Evolutionary conservation across 2,797 vertebrate species (phyloP).

Genomic region (Telmatherina bonti): DNA sequence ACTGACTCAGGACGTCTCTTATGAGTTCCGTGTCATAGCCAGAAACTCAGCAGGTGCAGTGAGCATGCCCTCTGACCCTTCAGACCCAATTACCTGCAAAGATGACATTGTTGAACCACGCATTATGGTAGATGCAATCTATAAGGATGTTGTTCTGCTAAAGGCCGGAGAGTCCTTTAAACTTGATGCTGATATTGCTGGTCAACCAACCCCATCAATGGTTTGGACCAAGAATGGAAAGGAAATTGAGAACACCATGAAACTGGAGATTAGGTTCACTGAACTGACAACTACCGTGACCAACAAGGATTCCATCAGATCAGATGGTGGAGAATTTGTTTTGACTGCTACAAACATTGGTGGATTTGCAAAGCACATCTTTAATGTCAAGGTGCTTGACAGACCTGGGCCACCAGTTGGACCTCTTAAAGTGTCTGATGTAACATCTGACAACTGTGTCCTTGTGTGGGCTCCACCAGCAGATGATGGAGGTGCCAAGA

Average conservation of each 20-base stretch:
- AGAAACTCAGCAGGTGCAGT: conserved; percentile 95
- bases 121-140: conserved; percentile 96
- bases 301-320: conserved; percentile 94
- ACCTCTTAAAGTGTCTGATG: conserved; percentile 89
- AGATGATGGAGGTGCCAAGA: conserved; percentile 95
- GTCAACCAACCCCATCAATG: conserved; percentile 94
- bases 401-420: conserved; percentile 94
- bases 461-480: conserved; percentile 92
- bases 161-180: conserved; percentile 95
- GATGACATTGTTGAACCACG: conserved; percentile 95
- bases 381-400: conserved; percentile 96
- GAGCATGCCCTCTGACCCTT: conserved; percentile 93
- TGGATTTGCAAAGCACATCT: conserved; percentile 96
- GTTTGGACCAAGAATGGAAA: conserved; percentile 96
- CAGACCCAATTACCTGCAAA: conserved; percentile 94
- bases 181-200: conserved; percentile 96
- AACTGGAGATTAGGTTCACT: conserved; percentile 91
- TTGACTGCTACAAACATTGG: conserved; percentile 96
- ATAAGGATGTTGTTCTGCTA: conserved; percentile 90
- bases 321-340: conserved; percentile 92
- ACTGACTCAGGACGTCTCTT: conserved; percentile 92
- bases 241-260: conserved; percentile 92
- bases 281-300: conserved; percentile 91
- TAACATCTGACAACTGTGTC: conserved; percentile 93
- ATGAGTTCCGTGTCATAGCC: conserved; percentile 95